Evolutionary conservation across 2,113 vertebrate species (phyloP).

Genomic region (Siphamia tubifer): DNA sequence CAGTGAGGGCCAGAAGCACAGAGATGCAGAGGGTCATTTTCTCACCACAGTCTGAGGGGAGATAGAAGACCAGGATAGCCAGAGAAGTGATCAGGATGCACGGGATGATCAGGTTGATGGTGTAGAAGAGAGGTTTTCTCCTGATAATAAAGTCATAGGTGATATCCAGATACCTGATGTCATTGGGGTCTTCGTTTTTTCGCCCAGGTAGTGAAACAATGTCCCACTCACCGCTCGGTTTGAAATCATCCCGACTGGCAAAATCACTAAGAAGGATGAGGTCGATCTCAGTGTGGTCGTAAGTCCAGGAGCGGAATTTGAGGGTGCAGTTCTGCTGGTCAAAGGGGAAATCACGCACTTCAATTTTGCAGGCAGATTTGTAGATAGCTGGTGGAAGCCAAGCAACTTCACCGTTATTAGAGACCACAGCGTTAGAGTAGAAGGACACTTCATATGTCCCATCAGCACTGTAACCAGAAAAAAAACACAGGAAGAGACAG

Average conservation of each 20-base stretch:
- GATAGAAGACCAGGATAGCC: constrained; percentile 85
- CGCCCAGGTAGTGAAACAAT: constrained; percentile 82
- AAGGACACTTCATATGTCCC: constrained; percentile 85
- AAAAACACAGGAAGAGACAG: not conserved
- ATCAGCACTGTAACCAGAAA: constrained; percentile 72
- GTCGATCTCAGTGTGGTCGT: constrained; percentile 84
- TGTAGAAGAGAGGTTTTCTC: constrained; percentile 84
- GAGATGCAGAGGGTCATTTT: constrained; percentile 85
- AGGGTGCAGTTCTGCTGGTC: constrained; percentile 87
- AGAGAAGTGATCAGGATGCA: constrained; percentile 83
- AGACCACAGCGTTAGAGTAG: constrained; percentile 81
- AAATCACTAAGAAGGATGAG: constrained; percentile 81
- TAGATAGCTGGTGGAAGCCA: constrained; percentile 86
- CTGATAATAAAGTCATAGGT: constrained; percentile 85
- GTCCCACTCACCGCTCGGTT: constrained; percentile 84
- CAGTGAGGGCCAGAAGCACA: constrained; percentile 82
- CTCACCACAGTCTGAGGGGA: constrained; percentile 84
- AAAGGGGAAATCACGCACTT: constrained; percentile 83
- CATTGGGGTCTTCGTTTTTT: constrained; percentile 82
- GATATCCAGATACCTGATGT: constrained; percentile 81
- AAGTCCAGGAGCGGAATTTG: constrained; percentile 85
- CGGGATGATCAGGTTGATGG: constrained; percentile 84
- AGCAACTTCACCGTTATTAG: constrained; percentile 80
- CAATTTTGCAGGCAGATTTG: constrained; percentile 84
- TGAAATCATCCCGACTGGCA: constrained; percentile 83